Base-by-base conservation (phyloP, 2,888 invertebrate species). In the Hemicrepidius hirtus region DNA sequence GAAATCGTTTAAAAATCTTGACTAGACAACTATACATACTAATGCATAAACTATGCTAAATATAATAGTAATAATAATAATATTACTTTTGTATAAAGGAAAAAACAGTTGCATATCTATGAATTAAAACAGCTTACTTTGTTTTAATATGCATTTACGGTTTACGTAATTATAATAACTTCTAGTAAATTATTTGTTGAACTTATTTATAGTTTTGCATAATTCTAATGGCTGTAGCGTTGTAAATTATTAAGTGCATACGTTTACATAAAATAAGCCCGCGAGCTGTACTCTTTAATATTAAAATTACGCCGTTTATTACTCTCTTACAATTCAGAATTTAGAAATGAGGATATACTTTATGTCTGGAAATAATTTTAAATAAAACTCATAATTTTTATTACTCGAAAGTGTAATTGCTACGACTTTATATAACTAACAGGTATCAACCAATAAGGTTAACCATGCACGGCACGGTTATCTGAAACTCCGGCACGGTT, bases 141-240 rank as follows among this genome's bases (percentile, higher is more conserved):
- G 5, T 13, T 13, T n/a, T n/a, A n/a, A n/a, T n/a, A 21, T 13
- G n/a, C 20, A 57, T 57, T 24, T 67, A 20, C 55, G 57, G 57
- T 46, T 67, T 67, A 32, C 57, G 57, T 57, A 67, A 67, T 67
- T 67, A 67, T 41, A 40, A 24, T 57, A 67, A 67, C 32, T 46
- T 40, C 40, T 41, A 53, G 50, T 65, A 65, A 32, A 50, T 50
- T 50, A 50, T 57, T 57, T 57, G 57, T 57, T 57, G 57, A 57
- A 37, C 18, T 57, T 57, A 57, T 57, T 57, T 57, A 57, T 57
- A 37, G 57, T 37, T 57, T 50, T 64, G 49, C 44, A 46, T 57
- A 57, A 57, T 57, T 53, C 53, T 53, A 53, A 53, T 28, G n/a
- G 35, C 37, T 21, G 37, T 20, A 57, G 13, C 35, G 55, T 20